Base-by-base conservation (phyloP, 2,888 invertebrate species). In the Hirtodrosophila duncani region DNA sequence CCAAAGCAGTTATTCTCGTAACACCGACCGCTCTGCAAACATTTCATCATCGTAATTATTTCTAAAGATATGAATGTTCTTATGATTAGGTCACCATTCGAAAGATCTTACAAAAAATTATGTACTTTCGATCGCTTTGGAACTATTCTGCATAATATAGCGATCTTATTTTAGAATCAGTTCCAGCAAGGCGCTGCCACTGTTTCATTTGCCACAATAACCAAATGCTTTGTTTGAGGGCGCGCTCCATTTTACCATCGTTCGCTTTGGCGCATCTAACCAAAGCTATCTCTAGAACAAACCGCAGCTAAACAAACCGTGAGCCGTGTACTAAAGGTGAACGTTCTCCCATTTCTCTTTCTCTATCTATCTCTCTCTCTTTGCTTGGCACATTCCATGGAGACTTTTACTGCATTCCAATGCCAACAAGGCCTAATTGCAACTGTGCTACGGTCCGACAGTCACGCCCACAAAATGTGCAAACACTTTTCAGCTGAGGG, bases 341-440 rank as follows among this genome's bases (percentile, higher is more conserved):
- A 29, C 38, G 14, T 26, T 30, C 18, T 18, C 45, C n/a, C n/a
- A n/a, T n/a, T n/a, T n/a, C n/a, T n/a, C n/a, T n/a, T n/a, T n/a
- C n/a, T n/a, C n/a, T n/a, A n/a, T n/a, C n/a, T 13, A 57, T 46
- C 64, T 58, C 45, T 33, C 30, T 6, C 13, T 16, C 13, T 26
- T 23, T 21, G 41, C 17, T 31, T n/a, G 14, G 33, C 31, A 29
- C 39, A 44, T 42, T 16, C 36, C 45, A 37, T 31, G 26, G 62
- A 36, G 29, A n/a, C n/a, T n/a, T 16, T 33, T 5, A 44, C 55
- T 38, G 21, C 41, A 49, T 30, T n/a, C n/a, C n/a, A n/a, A n/a
- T n/a, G 42, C 49, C 61, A 58, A 72, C 78, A 56, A 61, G 45
- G 64, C 58, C 78, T 68, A 72, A 80, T 80, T 72, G 81, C 65